Base-by-base conservation (phyloP, 2,797 vertebrate species). In the Lemur catta region DNA sequence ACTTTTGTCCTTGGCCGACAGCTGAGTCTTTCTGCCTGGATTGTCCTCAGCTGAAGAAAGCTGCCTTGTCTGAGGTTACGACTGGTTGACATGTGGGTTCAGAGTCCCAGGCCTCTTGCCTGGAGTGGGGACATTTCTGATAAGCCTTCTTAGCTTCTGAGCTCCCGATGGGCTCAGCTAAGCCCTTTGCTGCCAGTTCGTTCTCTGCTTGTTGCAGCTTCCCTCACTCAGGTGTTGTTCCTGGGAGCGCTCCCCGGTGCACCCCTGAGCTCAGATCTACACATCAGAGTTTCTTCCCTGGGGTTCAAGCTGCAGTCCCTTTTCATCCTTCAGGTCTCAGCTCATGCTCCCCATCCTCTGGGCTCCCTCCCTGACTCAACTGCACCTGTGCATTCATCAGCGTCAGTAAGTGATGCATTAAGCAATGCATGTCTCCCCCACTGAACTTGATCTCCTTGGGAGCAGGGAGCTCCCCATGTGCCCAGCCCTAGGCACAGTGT, bases 201-300 rank as follows among this genome's bases (percentile, higher is more conserved):
- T 13, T n/a, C 13, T 80, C 52, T 80, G 41, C 22, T 75, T 4
- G 4, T 4, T 38, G 35, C 22, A 33, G 48, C 61, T 55, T 18
- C 43, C 79, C 2, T 33, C 18, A 38, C 20, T 75, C 28, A 26
- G 3, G 15, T 0, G 1, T 55, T 13, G 15, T 35, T 41, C 11
- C 35, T 20, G n/a, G 57, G 22, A 22, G 7, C 0, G 0, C 4
- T 55, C 15, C 26, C 24, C 4, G 4, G 0, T 6, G 43, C 13
- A 17, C 17, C 6, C 41, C 35, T 80, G 35, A 24, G 18, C 48
- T 86, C 18, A 38, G n/a, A 15, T 35, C 52, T 57, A 3, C 12
- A 28, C 2, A 8, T 48, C 11, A 2, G 30, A 61, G 4, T 72
- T 79, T 28, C 30, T 79, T 48, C 74, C 43, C 46, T 75, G 41